Evolutionary conservation across 2,797 vertebrate genomes (phyloP).

Genomic region (Sebastes aleutianus): DNA sequence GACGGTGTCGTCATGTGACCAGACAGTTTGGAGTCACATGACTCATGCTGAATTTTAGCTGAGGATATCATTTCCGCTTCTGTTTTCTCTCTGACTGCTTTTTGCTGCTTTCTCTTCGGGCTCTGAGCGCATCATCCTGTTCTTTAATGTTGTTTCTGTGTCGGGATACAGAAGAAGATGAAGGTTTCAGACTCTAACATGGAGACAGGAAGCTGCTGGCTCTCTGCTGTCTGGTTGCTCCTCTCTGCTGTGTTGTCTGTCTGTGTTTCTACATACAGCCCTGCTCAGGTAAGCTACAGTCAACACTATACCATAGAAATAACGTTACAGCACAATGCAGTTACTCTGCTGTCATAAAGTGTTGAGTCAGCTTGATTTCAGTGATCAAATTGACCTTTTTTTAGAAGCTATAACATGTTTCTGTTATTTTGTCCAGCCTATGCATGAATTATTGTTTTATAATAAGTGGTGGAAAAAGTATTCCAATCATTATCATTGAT

Average conservation of each 20-base stretch:
- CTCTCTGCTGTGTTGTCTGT: slow-evolving; percentile 10
- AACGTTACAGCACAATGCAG: too few species aligned
- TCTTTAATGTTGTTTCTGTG: not conserved
- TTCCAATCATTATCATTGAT: not conserved
- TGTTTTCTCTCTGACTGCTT: not conserved
- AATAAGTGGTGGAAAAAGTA: not conserved
- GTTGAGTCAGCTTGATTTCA: not conserved
- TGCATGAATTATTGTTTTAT: not conserved
- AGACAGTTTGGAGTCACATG: slow-evolving; percentile 35
- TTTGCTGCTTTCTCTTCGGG: accelerated
- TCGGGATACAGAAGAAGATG: not conserved
- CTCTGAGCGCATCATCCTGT: accelerated
- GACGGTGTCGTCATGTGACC: slow-evolving; percentile 40
- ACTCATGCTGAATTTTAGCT: not conserved
- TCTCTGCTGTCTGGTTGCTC: not conserved
- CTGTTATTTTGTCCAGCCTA: not conserved
- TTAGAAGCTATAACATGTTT: not conserved
- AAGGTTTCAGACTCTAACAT: slow-evolving; percentile 11
- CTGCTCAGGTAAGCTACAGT: slow-evolving; percentile 39
- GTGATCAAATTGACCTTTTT: not conserved
- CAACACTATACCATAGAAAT: not conserved
- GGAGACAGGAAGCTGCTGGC: slow-evolving; percentile 15
- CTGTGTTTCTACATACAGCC: not conserved
- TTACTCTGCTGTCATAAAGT: not conserved
- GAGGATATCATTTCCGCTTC: not conserved